These are phyloP conservation scores for Caenorhabditis inopinata DNA, from an alignment of 1,140 invertebrate species.

Conservation along the genomic window DNA sequence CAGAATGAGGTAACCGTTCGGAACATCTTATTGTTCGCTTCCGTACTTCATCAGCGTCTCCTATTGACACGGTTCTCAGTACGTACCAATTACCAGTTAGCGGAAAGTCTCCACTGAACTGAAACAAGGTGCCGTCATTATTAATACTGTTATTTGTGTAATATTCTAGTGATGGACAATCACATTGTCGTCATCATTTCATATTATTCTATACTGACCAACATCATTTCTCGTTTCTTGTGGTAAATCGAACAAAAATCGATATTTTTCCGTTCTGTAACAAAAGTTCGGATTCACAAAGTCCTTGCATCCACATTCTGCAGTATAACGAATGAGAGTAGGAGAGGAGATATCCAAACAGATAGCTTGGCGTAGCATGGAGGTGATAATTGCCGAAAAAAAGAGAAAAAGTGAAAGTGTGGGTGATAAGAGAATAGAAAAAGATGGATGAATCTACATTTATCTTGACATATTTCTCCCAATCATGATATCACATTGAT, in stretches of 20 bases:
- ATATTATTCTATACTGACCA: not conserved
- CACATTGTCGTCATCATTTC: not conserved
- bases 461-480: constrained; percentile 3
- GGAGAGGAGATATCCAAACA: not conserved
- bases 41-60: not conserved
- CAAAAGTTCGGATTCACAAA: too few relatives aligned
- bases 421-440: not conserved
- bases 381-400: constrained; percentile 13
- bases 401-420: not conserved
- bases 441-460: constrained; percentile 10
- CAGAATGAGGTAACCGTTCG: not conserved
- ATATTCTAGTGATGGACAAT: not conserved
- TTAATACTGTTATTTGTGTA: constrained; percentile 1
- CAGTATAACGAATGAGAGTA: not conserved
- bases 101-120: constrained; percentile 3
- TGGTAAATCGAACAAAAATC: too few relatives aligned
- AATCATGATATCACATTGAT: not conserved
- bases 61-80: constrained; percentile 12
- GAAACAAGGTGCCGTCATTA: not conserved
- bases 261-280: too few relatives aligned
- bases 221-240: not conserved
- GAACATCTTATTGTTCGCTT: not conserved
- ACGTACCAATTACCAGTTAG: constrained; percentile 28
- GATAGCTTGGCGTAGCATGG: not conserved
- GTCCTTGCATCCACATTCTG: not conserved